Conservation (phyloP, 2,888 invertebrate species). For the Smittia sp. region DNA sequence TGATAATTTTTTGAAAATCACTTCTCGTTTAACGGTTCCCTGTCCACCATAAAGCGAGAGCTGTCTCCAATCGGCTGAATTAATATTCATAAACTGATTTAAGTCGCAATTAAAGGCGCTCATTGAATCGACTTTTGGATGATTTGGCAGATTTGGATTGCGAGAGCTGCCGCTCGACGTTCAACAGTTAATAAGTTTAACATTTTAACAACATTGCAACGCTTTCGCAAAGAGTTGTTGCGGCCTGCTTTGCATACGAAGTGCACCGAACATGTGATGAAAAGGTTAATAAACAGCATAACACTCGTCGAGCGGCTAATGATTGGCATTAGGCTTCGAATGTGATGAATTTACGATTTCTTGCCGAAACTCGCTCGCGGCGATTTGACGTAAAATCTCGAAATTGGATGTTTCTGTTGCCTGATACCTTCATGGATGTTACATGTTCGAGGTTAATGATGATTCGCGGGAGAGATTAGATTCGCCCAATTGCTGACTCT, state of each 20-base stretch:
- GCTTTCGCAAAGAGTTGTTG: not conserved
- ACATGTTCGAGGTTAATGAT: not conserved
- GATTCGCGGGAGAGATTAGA: not conserved
- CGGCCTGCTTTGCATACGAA: not conserved
- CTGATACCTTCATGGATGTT: too few species aligned
- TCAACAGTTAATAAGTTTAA: conserved; percentile 2
- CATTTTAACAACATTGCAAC: not conserved
- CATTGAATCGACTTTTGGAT: not conserved
- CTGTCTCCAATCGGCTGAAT: not conserved
- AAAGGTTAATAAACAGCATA: conserved; percentile 12
- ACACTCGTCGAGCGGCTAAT: not conserved
- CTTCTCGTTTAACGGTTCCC: conserved; percentile 15
- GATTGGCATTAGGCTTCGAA: not conserved
- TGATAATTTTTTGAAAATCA: conserved; percentile 14
- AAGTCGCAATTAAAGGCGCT: not conserved
- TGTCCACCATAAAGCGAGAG: not conserved
- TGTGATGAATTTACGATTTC: not conserved
- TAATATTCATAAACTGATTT: conserved; percentile 4
- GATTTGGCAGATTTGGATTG: not conserved
- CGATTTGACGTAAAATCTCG: not conserved
- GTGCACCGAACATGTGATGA: not conserved
- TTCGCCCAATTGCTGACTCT: not conserved
- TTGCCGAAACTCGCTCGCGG: not conserved
- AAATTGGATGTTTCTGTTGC: not conserved
- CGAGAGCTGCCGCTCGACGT: not conserved